Conservation (phyloP, 64 coral and sea anemone genomes). For the Dendrophyllia cribrosa region DNA sequence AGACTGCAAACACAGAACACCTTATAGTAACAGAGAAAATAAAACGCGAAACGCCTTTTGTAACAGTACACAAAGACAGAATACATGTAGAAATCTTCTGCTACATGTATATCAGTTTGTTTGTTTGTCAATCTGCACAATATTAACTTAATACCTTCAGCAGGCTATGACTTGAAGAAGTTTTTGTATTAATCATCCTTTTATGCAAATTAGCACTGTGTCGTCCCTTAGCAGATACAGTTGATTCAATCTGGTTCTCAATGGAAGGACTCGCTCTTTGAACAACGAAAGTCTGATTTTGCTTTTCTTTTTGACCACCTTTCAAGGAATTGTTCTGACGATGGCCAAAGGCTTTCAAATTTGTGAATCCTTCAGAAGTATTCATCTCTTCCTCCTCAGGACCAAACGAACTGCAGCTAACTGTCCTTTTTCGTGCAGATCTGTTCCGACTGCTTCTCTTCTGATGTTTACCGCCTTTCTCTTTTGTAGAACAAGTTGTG, state of each 20-base stretch:
- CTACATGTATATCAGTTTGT: no score
- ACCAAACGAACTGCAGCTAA: constrained; percentile 20
- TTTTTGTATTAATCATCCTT: background rate
- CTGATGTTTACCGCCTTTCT: constrained; percentile 5
- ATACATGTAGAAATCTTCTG: no score
- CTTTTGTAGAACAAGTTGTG: background rate
- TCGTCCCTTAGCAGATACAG: background rate
- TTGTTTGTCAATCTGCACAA: no score
- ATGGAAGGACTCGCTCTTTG: background rate
- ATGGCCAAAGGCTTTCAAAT: background rate
- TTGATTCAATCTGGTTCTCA: background rate
- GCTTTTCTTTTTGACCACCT: background rate
- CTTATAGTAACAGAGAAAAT: no score
- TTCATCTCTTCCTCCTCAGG: background rate
- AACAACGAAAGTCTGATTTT: background rate
- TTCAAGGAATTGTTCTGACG: background rate
- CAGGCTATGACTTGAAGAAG: background rate
- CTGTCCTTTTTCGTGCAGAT: constrained; percentile 16
- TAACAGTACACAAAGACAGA: no score
- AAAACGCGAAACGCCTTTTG: no score
- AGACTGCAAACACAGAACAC: no score
- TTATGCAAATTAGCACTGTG: background rate
- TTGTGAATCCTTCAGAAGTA: background rate
- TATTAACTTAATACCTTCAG: background rate
- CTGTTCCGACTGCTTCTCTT: constrained; percentile 2